Evolutionary conservation across 2,113 vertebrate genomes (phyloP).

Genomic region (Gymnobelideus leadbeateri): DNA sequence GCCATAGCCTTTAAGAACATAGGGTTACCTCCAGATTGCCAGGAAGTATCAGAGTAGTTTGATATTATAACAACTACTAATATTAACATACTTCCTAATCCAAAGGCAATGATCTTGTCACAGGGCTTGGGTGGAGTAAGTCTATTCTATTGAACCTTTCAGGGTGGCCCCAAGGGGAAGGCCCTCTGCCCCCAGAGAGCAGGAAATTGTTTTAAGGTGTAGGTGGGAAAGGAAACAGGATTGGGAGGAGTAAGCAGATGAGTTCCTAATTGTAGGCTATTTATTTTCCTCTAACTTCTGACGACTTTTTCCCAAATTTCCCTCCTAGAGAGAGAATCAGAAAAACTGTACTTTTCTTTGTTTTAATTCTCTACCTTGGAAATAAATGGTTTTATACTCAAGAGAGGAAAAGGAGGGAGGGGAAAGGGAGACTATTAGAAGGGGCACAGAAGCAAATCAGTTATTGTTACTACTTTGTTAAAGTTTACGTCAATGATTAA

Average conservation of each 20-base stretch:
- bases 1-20: neutral
- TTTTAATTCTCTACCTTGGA: neutral
- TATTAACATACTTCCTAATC: neutral
- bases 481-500: neutral
- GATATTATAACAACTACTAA: neutral
- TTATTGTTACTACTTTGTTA: neutral
- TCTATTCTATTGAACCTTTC: neutral
- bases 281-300: neutral
- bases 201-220: slow-evolving; percentile 10
- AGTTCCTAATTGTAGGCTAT: neutral
- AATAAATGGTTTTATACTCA: neutral
- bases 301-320: neutral
- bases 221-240: slow-evolving; percentile 5
- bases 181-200: neutral
- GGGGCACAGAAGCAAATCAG: neutral
- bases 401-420: neutral
- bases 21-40: neutral
- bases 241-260: neutral
- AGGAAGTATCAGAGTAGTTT: neutral
- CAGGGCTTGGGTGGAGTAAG: neutral
- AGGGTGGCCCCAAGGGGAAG: neutral
- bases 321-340: neutral
- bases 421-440: neutral
- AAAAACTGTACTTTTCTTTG: neutral
- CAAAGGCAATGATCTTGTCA: neutral